Evolutionary conservation across 1,140 invertebrate genomes (phyloP), one percentile per base, ranked within the genome.

Genomic region (Venturia canescens): DNA sequence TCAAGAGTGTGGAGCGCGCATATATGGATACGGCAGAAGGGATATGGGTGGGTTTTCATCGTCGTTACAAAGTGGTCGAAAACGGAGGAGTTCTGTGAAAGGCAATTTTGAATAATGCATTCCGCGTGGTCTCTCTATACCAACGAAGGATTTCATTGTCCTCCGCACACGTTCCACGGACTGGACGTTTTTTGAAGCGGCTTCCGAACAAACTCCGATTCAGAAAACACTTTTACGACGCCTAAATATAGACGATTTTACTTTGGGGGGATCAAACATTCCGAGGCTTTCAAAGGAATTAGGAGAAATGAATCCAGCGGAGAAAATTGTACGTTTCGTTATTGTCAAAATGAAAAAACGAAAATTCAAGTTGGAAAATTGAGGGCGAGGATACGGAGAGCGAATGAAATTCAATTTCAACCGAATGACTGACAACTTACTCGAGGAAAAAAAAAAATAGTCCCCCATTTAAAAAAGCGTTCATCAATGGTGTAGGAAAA

Each of bases 71-170:
- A 48, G 69, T 71, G 69, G 69, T 48, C 34, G 69, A 34, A 48
- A 38, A n/a, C 69, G 69, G 69, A 71, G n/a, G 31, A 38, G 34
- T 71, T 23, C 69, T 71, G 69, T 21, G 69, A 71, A 71, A 71
- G 69, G 69, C 69, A 71, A 71, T 71, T 71, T 71, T 71, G 69
- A 71, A 71, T 71, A 71, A 71, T 71, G 69, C 69, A 71, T 71
- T 71, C 23, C 60, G 60, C 60, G 60, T 63, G 21, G n/a, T 26
- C 60, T 63, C 60, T 63, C 60, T 63, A n/a, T 63, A 63, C 1
- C 60, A 63, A 48, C 69, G n/a, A 48, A 71, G 69, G 34, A 71
- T 38, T 71, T 71, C 38, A 71, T 71, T 71, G 34, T 26, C 21
- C 21, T 15, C 21, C 23, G 21, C 21, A 57, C 53, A 26, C 60